Percentiles rank a stretch among this genome's conserved stretches.
phyloP scores from a whole-genome alignment of 2,797 vertebrate species.

The Microctenopoma lineatum region DNA sequence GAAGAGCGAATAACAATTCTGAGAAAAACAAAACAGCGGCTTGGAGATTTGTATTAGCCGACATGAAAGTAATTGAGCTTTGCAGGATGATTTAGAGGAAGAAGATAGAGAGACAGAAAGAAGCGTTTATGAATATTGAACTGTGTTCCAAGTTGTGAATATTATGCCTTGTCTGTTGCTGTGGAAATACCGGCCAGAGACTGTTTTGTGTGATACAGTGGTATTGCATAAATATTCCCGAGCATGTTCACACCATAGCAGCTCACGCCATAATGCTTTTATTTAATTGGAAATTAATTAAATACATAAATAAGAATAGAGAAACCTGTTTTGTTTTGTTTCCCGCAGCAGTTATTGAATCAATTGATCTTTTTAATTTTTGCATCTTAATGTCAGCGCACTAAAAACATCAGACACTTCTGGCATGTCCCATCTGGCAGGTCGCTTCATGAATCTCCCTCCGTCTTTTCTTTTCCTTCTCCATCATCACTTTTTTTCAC shows the following conservation, averaged over 20 bases:
- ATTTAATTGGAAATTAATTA: slow-evolving; percentile 77
- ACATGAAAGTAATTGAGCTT: slow-evolving; percentile 72
- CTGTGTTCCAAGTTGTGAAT: slow-evolving; percentile 71
- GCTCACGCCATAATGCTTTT: slow-evolving; percentile 66
- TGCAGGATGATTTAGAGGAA: slow-evolving; percentile 62
- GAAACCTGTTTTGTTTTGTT: slow-evolving; percentile 35
- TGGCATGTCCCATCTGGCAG: slow-evolving; percentile 64
- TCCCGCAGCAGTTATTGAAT: slow-evolving; percentile 58
- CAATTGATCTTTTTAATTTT: slow-evolving; percentile 52
- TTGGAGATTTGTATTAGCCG: slow-evolving; percentile 73
- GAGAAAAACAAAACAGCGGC: slow-evolving; percentile 55
- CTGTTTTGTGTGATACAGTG: slow-evolving; percentile 72
- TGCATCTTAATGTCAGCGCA: slow-evolving; percentile 35
- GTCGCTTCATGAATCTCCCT: slow-evolving; percentile 38
- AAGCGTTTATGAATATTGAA: slow-evolving; percentile 66
- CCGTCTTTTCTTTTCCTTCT: slow-evolving; percentile 12
- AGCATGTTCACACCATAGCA: slow-evolving; percentile 69
- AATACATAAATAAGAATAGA: slow-evolving; percentile 71
- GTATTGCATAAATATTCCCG: slow-evolving; percentile 71
- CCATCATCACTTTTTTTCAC: slow-evolving; percentile 77
- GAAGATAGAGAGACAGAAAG: slow-evolving; percentile 55
- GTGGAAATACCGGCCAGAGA: slow-evolving; percentile 73
- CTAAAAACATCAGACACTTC: slow-evolving; percentile 50
- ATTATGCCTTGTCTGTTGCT: slow-evolving; percentile 71
- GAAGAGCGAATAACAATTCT: slow-evolving; percentile 66